Evolutionary conservation across 2,113 vertebrate species (phyloP).

Genomic region (Choloepus hoffmanni): DNA sequence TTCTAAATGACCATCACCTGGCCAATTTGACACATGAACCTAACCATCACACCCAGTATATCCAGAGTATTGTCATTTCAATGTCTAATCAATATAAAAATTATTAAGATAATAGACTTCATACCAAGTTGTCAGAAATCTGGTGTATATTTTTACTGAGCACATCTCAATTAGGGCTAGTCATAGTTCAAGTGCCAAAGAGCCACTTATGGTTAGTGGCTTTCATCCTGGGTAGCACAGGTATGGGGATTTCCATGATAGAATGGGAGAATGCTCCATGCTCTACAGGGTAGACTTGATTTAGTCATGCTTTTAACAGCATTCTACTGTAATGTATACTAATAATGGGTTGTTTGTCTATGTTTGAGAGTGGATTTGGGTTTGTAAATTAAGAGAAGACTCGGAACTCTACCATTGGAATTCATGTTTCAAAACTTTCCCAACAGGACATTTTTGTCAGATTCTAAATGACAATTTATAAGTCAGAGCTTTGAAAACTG

Average conservation of each 20-base stretch:
- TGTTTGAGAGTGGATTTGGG: conserved; percentile 39
- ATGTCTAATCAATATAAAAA: conserved; percentile 34
- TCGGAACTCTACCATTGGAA: conserved; percentile 54
- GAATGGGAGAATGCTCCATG: background rate
- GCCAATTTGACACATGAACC: too few relatives aligned
- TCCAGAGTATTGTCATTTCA: conserved; percentile 48
- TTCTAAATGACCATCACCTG: background rate
- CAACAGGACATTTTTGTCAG: conserved; percentile 56
- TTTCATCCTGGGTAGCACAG: background rate
- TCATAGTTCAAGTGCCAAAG: background rate
- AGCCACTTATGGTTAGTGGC: background rate
- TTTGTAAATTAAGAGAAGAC: conserved; percentile 7
- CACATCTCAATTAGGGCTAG: background rate
- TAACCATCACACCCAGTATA: background rate
- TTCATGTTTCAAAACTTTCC: conserved; percentile 60
- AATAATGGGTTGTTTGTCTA: background rate
- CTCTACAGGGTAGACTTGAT: background rate
- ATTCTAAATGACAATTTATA: conserved; percentile 59
- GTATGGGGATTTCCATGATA: conserved; percentile 18
- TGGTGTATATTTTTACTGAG: background rate
- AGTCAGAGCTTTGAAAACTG: conserved; percentile 52
- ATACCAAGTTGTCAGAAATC: conserved; percentile 47
- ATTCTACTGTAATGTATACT: conserved; percentile 2
- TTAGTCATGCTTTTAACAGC: conserved; percentile 7
- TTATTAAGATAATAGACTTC: background rate